Conservation (phyloP, 2,113 vertebrate species). For the Ascaphus truei region DNA sequence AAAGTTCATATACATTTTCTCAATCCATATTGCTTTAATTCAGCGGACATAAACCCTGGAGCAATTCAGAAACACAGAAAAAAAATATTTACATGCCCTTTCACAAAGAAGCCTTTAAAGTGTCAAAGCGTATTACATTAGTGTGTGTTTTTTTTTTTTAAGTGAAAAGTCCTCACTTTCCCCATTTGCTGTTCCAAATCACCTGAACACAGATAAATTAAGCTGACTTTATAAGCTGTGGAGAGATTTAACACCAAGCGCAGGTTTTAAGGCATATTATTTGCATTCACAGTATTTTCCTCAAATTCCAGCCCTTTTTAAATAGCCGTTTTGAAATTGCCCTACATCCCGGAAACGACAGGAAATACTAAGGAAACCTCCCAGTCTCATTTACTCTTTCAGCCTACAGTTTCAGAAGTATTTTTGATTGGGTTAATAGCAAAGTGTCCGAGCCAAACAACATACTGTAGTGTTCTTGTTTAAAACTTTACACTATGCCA, state of each 20-base stretch:
- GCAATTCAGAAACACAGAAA: conserved; percentile 33
- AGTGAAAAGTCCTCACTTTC: conserved; percentile 20
- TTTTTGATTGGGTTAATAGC: conserved; percentile 32
- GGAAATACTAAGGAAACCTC: conserved; percentile 40
- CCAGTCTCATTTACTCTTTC: conserved; percentile 23
- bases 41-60: conserved; percentile 5
- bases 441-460: conserved; percentile 37
- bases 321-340: conserved; percentile 31
- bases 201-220: conserved; percentile 43
- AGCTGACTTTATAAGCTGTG: conserved; percentile 50
- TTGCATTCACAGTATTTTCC: conserved; percentile 38
- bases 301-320: conserved; percentile 20
- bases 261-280: conserved; percentile 28
- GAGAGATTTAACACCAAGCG: conserved; percentile 36
- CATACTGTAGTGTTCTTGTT: neutral
- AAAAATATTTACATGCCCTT: conserved; percentile 41
- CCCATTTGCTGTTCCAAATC: conserved; percentile 47
- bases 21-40: conserved; percentile 24
- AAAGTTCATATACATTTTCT: conserved; percentile 6
- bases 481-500: conserved; percentile 16
- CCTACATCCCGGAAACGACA: conserved; percentile 37
- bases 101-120: conserved; percentile 53
- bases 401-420: conserved; percentile 32
- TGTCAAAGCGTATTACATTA: conserved; percentile 46
- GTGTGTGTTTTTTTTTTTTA: conserved; percentile 44